Percentiles rank a stretch among this genome's conserved stretches.
These are phyloP conservation scores for Trididemnum clinides DNA, from an alignment of 23 tunicate species.

Conservation along the genomic window DNA sequence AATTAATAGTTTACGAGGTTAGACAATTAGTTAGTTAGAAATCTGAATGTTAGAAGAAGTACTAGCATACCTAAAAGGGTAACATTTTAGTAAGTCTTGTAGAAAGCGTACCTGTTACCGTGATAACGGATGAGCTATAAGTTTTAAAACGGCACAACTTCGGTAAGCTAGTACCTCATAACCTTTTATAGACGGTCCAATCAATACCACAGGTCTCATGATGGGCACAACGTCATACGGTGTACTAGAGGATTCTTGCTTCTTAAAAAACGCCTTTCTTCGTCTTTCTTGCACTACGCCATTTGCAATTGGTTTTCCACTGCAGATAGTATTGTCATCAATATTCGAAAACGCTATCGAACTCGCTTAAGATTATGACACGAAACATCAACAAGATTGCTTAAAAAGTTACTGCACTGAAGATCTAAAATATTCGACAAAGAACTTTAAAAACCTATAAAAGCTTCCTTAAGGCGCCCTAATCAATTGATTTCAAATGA, in stretches of 20 bases:
- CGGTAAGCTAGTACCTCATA: constrained; percentile 54
- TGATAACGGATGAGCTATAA: not conserved
- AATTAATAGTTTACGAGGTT: not conserved
- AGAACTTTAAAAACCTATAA: too few species aligned
- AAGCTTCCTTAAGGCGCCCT: too few species aligned
- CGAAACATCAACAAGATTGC: too few species aligned
- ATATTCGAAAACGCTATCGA: too few species aligned
- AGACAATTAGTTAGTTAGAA: not conserved
- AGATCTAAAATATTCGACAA: too few species aligned
- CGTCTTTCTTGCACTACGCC: not conserved
- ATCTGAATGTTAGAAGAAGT: too few species aligned
- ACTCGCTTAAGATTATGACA: too few species aligned
- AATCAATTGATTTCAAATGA: too few species aligned
- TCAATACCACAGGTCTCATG: constrained; percentile 93
- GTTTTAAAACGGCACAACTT: not conserved
- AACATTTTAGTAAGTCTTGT: too few species aligned
- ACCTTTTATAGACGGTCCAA: constrained; percentile 95
- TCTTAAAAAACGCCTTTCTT: not conserved
- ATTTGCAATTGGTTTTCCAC: not conserved
- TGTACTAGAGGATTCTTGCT: constrained; percentile 51
- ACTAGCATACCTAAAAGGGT: too few species aligned
- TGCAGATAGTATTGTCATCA: not conserved
- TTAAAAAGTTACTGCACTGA: too few species aligned
- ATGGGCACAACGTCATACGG: constrained; percentile 94
- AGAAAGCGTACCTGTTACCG: not conserved